Evolutionary conservation across 2,113 vertebrate genomes (phyloP), one percentile per base, ranked within the genome.

Genomic region (Psophia crepitans): DNA sequence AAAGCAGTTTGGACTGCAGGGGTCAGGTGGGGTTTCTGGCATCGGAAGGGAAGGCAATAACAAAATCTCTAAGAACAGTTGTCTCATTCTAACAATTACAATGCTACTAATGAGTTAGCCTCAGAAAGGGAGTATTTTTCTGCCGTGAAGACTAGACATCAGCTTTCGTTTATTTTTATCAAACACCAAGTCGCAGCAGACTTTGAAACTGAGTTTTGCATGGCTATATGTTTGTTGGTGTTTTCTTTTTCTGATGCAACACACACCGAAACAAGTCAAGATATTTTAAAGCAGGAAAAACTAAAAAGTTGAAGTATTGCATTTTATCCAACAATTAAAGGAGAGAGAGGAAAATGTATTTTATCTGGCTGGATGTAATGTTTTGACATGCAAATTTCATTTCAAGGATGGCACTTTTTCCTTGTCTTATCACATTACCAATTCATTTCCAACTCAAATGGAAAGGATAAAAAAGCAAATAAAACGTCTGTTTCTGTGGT

Each of bases 331-430:
- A 53, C 53, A 75, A 53, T 41, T 70, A 89, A 71, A 78, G 61
- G 27, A 71, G 24, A 89, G 43, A 69, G 39, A 73, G 54, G 51
- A 88, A 87, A 89, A 75, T 16, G 26, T 94, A 79, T 93, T 95
- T 96, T 94, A 87, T 95, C 89, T 93, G 94, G 86, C 84, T 93
- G 69, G 32, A 54, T 22, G 9, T 18, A 73, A 76, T 82, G 57
- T 89, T 96, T 96, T 96, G 77, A 93, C 89, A 95, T 87, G 92
- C 80, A 97, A 96, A 95, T 97, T 93, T 89, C 69, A 35, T 89
- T 93, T 92, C 83, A 81, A 89, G 89, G 10, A 35, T 18, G 1
- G 44, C 43, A 48, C 87, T 95, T 90, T 94, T 92, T 35, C 57
- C 44, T 82, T 95, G 82, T 66, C 68, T 93, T 92, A 89, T 80